Base-by-base conservation (phyloP, 2,888 invertebrate genomes). In the Latheticus oryzae region DNA sequence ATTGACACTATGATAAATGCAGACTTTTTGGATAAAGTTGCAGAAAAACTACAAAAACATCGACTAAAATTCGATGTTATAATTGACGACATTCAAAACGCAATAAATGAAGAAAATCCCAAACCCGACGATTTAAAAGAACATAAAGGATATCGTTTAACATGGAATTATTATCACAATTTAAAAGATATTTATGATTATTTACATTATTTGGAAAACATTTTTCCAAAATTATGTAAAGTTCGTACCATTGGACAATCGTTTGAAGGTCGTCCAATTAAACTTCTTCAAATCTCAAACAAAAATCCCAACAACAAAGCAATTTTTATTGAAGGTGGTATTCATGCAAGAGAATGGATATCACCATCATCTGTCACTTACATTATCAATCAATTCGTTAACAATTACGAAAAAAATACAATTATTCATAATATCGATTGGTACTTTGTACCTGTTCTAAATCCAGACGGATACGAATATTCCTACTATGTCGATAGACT, bases 271-370 rank as follows among this genome's bases (percentile, higher is more conserved):
- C 82, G 89, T 30, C 85, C 88, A 1, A 81, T 94, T 5, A 90
- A 88, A 82, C 85, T 91, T 61, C 45, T 83, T 3, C 79, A 87
- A 70, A 87, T 91, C 60, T 90, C 90, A 2, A 89, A 89, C 69
- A 88, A 89, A 2, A 80, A 83, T 17, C 67, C 77, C 0, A 65
- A 63, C 1, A 74, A 74, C 52, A 79, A 81, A 0, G 87, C 87
- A 0, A 81, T 91, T 5, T 91, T 90, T 90, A 55, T 90, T 28
- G 90, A 90, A 69, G 89, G 87, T 0, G 88, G 91, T 11, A 93
- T 93, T 64, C 94, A 95, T 69, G 91, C 93, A 0, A 84, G 96
- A 12, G 97, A 97, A 81, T 97, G 93, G 93, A 91, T 93, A 68
- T 88, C 89, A 30, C 87, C 90, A 0, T 90, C 93, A 0, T 84